Evolutionary conservation across 2,888 invertebrate genomes (phyloP), one percentile per base, ranked within the genome.

Genomic region (Callinectes sapidus): DNA sequence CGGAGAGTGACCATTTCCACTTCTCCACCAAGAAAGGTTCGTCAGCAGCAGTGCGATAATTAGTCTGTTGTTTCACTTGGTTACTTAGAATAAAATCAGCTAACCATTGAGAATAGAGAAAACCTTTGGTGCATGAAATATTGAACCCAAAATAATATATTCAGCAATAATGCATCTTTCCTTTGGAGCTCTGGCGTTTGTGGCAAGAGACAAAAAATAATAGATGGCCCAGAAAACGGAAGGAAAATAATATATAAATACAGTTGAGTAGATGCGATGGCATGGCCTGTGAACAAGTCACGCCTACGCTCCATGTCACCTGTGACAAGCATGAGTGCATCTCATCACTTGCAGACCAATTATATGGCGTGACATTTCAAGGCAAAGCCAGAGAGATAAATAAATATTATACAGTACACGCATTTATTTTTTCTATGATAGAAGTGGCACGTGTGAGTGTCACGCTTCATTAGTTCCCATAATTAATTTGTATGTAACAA

Each of bases 21-120:
- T 94, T 94, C 91, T 94, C 93, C 81, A 94, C 94, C 66, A 92
- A 92, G 90, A 94, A 94, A 93, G 94, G 94, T 94, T 48, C 92
- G 35, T 71, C 8, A 23, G 23, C 18, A 23, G 23, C 18, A 61
- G 23, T 61, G 23, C 23, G 10, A n/a, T 23, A 13, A n/a, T 71
- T n/a, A 71, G 71, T n/a, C 28, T 28, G 1, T 10, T 28, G n/a
- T 71, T 28, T 71, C 10, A 28, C n/a, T 28, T 71, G 28, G 23
- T 6, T 28, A 8, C 71, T n/a, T 28, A 28, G 0, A 10, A 71
- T 61, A 1, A 71, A 71, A 28, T 71, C 28, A 71, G 28, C 28
- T 28, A 71, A 28, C 71, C n/a, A 71, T 28, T 71, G 71, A 28
- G 10, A 2, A 18, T 8, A 48, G 0, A 48, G 10, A 48, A 5